Evolutionary conservation across 1,140 invertebrate species (phyloP), one percentile per base, ranked within the genome.

Genomic region (Zaprionus davidi): DNA sequence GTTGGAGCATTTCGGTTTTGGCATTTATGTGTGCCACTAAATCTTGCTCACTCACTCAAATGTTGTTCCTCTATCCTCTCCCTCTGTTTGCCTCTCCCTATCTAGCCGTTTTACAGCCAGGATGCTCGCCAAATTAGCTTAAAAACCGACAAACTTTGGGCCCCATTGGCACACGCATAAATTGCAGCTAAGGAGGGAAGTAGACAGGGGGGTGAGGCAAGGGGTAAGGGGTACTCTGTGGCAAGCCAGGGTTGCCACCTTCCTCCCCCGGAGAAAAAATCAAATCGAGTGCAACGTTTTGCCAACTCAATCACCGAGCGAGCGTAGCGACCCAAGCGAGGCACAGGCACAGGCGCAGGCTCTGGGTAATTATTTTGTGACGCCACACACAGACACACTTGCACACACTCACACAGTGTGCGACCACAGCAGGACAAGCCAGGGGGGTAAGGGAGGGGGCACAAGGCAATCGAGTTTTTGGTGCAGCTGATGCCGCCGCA

Each of bases 281-380:
- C 82, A 88, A 87, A 87, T 90, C 85, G 84, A 79, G 75, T 76
- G 85, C 85, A 88, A 78, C 82, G 86, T 78, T 82, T 91, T 90
- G 76, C 77, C 82, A 90, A 90, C 86, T 90, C 86, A 90, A 90
- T 90, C 86, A 90, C 82, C 76, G 58, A 76, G 59, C 46, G 51
- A 68, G 67, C 68, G 58, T 15, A 60, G 57, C 63, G 36, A 62
- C 28, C 44, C 38, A 76, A 41, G 46, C 66, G 46, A 65, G 64
- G 59, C 76, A 38, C 31, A 34, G 31, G 31, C 31, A 34, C 9
- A 11, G 31, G 31, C 31, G 2, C 76, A 73, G 76, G 75, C 76
- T 76, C 78, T 90, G 85, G 85, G 85, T 90, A 90, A 90, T 90
- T 90, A 90, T 90, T 90, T 90, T 90, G 85, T 85, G 86, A 90